Percentiles rank a stretch among this genome's conserved stretches.
Evolutionary conservation across 2,797 vertebrate species (phyloP).

Genomic region (Danio albolineatus): DNA sequence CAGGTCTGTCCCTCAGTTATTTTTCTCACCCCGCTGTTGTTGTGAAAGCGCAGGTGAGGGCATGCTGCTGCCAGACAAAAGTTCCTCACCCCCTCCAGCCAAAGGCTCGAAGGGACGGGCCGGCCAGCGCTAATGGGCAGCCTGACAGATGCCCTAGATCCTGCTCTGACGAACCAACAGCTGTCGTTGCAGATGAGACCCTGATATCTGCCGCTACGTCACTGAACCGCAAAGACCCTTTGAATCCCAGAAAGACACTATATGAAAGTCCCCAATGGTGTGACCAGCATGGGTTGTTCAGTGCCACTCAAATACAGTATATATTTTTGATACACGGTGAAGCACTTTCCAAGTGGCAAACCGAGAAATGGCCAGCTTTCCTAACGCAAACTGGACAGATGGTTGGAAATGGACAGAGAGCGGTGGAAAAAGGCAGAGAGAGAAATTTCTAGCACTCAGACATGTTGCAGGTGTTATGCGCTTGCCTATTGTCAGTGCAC

Average conservation of each 20-base stretch:
- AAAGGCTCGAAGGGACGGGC: slow-evolving; percentile 21
- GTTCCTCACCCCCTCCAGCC: slow-evolving; percentile 57
- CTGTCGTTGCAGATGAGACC: slow-evolving; percentile 79
- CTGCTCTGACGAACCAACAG: slow-evolving; percentile 74
- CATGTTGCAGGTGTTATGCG: slow-evolving; percentile 72
- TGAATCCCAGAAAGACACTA: slow-evolving; percentile 64
- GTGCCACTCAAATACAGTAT: background rate
- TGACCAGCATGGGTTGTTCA: background rate
- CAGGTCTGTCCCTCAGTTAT: slow-evolving; percentile 61
- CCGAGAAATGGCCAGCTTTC: background rate
- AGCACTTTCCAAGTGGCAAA: background rate
- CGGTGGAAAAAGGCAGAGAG: slow-evolving; percentile 3
- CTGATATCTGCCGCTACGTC: slow-evolving; percentile 56
- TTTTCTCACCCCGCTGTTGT: slow-evolving; percentile 58
- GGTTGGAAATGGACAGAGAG: slow-evolving; percentile 63
- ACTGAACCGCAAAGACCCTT: slow-evolving; percentile 58
- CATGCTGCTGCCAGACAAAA: slow-evolving; percentile 61
- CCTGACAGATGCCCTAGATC: slow-evolving; percentile 75
- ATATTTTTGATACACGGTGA: background rate
- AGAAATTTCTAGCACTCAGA: slow-evolving; percentile 61
- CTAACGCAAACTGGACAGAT: slow-evolving; percentile 67
- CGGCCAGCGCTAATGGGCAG: slow-evolving; percentile 46
- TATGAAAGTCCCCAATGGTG: background rate
- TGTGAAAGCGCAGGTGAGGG: slow-evolving; percentile 77
- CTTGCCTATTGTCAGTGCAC: slow-evolving; percentile 62